Evolutionary conservation across 2,113 vertebrate species (phyloP).

Genomic region (Ceyx margarethae): DNA sequence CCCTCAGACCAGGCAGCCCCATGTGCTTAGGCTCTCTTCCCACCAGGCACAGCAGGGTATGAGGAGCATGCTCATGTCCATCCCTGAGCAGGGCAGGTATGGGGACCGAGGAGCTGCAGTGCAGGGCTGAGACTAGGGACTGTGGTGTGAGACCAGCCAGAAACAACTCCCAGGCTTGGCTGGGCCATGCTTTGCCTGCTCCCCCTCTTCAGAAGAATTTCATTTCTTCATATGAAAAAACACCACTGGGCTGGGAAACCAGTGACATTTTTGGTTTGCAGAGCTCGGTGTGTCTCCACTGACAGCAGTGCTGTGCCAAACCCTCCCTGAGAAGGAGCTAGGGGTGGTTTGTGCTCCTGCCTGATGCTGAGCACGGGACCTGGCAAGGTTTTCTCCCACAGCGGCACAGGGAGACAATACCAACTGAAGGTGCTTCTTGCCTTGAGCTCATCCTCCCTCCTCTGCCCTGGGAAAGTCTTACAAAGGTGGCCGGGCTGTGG

Average conservation of each 20-base stretch:
- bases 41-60: rapidly evolving
- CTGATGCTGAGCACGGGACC: rapidly evolving
- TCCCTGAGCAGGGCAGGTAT: rapidly evolving
- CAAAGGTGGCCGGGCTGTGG: neutral
- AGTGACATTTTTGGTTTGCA: neutral
- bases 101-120: neutral
- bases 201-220: neutral
- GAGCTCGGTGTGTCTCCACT: neutral
- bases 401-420: rapidly evolving
- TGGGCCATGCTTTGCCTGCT: neutral
- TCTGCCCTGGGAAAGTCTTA: constrained; percentile 11
- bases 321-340: rapidly evolving
- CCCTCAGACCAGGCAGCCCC: rapidly evolving
- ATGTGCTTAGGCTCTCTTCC: neutral
- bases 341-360: neutral
- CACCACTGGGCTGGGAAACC: rapidly evolving
- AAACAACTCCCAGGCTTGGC: rapidly evolving
- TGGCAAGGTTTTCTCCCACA: neutral
- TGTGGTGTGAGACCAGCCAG: neutral
- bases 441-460: neutral
- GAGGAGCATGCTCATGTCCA: rapidly evolving
- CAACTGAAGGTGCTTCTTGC: neutral
- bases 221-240: neutral
- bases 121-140: rapidly evolving
- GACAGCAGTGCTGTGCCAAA: neutral